Conservation (phyloP, 2,113 vertebrate species). For the Menidia beryllina region DNA sequence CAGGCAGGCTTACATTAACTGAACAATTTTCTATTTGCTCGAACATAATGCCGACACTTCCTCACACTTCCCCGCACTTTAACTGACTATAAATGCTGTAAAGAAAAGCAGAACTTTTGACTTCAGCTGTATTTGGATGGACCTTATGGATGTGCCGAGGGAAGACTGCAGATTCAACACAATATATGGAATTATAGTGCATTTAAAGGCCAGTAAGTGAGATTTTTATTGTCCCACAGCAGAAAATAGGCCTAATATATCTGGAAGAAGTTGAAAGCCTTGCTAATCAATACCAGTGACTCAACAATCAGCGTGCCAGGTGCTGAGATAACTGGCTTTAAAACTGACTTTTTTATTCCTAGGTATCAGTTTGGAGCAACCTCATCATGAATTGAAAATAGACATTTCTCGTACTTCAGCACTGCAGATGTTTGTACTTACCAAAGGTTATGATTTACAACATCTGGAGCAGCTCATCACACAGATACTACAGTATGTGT, state of each 20-base stretch:
- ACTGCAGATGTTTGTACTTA: conserved; percentile 48
- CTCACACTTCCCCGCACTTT: conserved; percentile 37
- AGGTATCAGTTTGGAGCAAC: conserved; percentile 27
- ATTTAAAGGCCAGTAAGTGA: conserved; percentile 63
- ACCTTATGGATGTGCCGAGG: conserved; percentile 28
- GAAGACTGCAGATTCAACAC: conserved; percentile 70
- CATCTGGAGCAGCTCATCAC: conserved; percentile 35
- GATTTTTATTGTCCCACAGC: conserved; percentile 49
- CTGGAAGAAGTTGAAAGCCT: conserved; percentile 40
- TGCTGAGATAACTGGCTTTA: conserved; percentile 67
- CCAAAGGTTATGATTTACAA: conserved; percentile 45
- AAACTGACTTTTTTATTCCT: conserved; percentile 48
- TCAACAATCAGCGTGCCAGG: conserved; percentile 61
- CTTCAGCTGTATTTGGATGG: conserved; percentile 50
- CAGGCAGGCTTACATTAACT: conserved; percentile 21
- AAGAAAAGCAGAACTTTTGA: conserved; percentile 38
- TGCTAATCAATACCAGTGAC: conserved; percentile 66
- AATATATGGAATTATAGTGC: conserved; percentile 56
- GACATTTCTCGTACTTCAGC: conserved; percentile 12
- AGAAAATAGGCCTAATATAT: conserved; percentile 58
- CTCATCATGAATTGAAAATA: conserved; percentile 36
- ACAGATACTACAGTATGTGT: neutral
- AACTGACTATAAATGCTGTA: conserved; percentile 44
- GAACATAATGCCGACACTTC: conserved; percentile 57
- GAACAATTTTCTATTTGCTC: conserved; percentile 45